Evolutionary conservation across 2,797 vertebrate species (phyloP), one percentile per base, ranked within the genome.

Genomic region (Enteromius thamalakanensis): DNA sequence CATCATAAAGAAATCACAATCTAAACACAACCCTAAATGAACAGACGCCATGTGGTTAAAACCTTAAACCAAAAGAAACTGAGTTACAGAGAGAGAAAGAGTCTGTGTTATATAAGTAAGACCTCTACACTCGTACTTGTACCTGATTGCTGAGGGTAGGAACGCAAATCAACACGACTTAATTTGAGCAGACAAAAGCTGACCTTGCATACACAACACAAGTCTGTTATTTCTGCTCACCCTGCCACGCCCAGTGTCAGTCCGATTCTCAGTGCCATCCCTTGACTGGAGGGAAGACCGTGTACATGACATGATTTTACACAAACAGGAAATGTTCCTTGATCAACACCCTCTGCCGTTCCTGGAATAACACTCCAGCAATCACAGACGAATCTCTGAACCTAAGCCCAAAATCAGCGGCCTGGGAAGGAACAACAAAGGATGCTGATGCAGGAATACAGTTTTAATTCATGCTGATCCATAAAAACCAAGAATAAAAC

Each of bases 141-240:
- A 77, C 49, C 75, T 79, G 78, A 81, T 75, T 83, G 68, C 82
- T 81, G 55, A 76, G 76, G 51, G 17, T 15, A 60, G 82, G 68
- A 84, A 84, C 47, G 69, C 74, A 84, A 86, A 76, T 82, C 75
- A 76, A 81, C 68, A 62, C 60, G 49, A 34, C 55, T 84, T 72
- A 51, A 65, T 45, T 58, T 7, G 47, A 32, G 71, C 21, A 23
- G 76, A 67, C 76, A 58, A 37, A 69, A 60, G 4, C 37, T 29
- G n/a, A 60, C 49, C 75, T 51, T 49, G 19, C 15, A 3, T 9
- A 76, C 70, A 74, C 62, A 8, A 65, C 62, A 74, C 64, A 10
- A 80, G 34, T 58, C n/a, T 21, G 55, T 49, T 3, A 68, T 26
- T 65, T 64, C 80, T 29, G 55, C 15, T 53, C 70, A 67, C 53